These are phyloP conservation scores for Pyrgus malvae DNA, from an alignment of 2,888 invertebrate species.

Conservation along the genomic window DNA sequence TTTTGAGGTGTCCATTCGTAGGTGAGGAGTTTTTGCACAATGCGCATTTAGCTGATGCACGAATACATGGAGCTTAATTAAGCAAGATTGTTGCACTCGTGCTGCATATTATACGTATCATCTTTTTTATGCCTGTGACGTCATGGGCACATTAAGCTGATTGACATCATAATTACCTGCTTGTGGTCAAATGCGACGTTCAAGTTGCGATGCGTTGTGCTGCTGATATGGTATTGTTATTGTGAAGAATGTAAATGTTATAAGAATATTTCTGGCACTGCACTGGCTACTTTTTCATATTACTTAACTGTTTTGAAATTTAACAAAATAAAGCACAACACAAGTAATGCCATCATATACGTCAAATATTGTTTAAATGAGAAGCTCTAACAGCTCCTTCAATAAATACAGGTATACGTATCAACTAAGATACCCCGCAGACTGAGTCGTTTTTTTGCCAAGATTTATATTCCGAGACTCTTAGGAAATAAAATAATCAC, in stretches of 20 bases:
- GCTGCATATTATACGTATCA: too few relatives aligned
- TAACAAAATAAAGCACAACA: neutral
- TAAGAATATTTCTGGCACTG: too few relatives aligned
- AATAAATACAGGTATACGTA: conserved; percentile 38
- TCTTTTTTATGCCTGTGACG: too few relatives aligned
- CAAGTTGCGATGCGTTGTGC: too few relatives aligned
- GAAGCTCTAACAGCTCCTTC: conserved; percentile 15
- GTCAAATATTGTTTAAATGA: conserved; percentile 18
- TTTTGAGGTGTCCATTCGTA: conserved; percentile 27
- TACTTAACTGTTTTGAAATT: neutral
- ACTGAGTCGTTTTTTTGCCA: conserved; percentile 67
- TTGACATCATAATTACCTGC: too few relatives aligned
- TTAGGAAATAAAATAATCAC: conserved; percentile 82
- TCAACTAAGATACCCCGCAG: conserved; percentile 58
- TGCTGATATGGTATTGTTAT: too few relatives aligned
- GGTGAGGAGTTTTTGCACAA: conserved; percentile 2
- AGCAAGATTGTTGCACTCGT: conserved; percentile 2
- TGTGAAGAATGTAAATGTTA: too few relatives aligned
- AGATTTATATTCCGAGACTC: conserved; percentile 76
- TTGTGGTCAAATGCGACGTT: too few relatives aligned
- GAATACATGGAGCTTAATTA: conserved; percentile 20
- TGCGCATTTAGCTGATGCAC: conserved; percentile 4
- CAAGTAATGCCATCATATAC: neutral
- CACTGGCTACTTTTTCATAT: too few relatives aligned
- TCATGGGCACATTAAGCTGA: neutral